Base-by-base conservation (phyloP, 2,888 invertebrate genomes). In the Scrobipalpa costella region DNA sequence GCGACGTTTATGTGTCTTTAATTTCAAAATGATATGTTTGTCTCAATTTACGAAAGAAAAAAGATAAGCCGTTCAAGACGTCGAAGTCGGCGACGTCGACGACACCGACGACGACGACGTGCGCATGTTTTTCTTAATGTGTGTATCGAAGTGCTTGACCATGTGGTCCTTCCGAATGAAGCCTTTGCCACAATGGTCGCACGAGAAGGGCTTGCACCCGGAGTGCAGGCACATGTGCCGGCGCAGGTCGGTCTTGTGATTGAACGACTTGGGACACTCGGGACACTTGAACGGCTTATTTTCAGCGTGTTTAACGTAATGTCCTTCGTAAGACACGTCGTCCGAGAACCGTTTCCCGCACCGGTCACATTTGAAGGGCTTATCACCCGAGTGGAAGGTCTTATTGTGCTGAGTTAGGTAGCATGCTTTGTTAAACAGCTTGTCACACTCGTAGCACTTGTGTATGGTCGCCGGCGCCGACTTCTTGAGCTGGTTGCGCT, bases 141-240 rank as follows among this genome's bases (percentile, higher is more conserved):
- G 97, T 61, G 96, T 96, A 73, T 96, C 95, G 72, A 93, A 92
- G 84, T 97, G 97, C 84, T 97, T 97, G 70, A 96, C 93, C 96
- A 97, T 96, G 86, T 97, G 97, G 88, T 98, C 97, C 86, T 96
- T 96, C 71, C 97, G 93, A 74, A 96, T 97, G 85, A 98, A 98
- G 61, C 97, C 96, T 85, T 97, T 97, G 67, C 94, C 94, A 84
- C 97, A 98, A 68, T 94, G 94, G 72, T 94, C 93, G 86, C 97
- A 98, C 68, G 94, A 92, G 83, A 95, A 97, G 50, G 97, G 97
- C 83, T 96, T 97, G 75, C 94, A 94, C 59, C 96, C 96, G n/a
- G 95, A 95, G 83, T 97, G 97, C 72, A 96, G 93, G 84, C 96
- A 97, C 93, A 95, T 94, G 88, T 98, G 97, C 69, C 97, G 93